phyloP scores from a whole-genome alignment of 2,113 vertebrate species.

The Eira barbara region DNA sequence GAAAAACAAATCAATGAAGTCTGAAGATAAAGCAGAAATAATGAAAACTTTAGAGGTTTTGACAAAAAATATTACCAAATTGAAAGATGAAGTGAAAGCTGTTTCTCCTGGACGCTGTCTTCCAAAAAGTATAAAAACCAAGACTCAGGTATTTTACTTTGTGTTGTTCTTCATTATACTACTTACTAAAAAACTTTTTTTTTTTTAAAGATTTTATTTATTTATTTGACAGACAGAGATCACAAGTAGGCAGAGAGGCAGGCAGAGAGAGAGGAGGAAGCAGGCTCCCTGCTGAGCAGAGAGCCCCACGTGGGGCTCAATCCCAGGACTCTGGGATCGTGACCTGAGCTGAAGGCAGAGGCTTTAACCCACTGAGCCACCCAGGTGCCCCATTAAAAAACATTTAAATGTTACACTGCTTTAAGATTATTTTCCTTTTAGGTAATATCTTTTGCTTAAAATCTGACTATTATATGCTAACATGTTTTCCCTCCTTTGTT shows the following conservation, averaged over 20 bases:
- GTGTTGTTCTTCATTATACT: neutral
- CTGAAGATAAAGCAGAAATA: slow-evolving; percentile 96
- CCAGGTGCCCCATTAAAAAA: neutral
- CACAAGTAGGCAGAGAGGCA: too few relatives aligned
- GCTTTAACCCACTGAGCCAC: too few relatives aligned
- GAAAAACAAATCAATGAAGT: slow-evolving; percentile 95
- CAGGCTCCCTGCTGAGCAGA: too few relatives aligned
- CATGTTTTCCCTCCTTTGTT: neutral
- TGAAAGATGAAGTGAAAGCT: slow-evolving; percentile 96
- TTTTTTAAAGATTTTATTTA: too few relatives aligned
- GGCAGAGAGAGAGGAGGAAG: too few relatives aligned
- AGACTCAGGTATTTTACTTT: slow-evolving; percentile 89
- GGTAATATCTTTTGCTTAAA: neutral
- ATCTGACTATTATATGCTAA: neutral
- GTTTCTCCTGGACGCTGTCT: slow-evolving; percentile 83
- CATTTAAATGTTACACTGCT: neutral
- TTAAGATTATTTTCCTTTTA: slow-evolving; percentile 4
- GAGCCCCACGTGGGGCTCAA: too few relatives aligned
- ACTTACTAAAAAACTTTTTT: neutral
- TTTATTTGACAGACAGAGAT: too few relatives aligned
- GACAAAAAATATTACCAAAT: slow-evolving; percentile 95
- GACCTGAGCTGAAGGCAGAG: too few relatives aligned
- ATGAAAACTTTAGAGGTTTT: slow-evolving; percentile 93
- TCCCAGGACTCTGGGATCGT: too few relatives aligned
- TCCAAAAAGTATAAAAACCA: slow-evolving; percentile 89